Evolutionary conservation across 1,140 invertebrate genomes (phyloP).

Genomic region (Lethocerus indicus): DNA sequence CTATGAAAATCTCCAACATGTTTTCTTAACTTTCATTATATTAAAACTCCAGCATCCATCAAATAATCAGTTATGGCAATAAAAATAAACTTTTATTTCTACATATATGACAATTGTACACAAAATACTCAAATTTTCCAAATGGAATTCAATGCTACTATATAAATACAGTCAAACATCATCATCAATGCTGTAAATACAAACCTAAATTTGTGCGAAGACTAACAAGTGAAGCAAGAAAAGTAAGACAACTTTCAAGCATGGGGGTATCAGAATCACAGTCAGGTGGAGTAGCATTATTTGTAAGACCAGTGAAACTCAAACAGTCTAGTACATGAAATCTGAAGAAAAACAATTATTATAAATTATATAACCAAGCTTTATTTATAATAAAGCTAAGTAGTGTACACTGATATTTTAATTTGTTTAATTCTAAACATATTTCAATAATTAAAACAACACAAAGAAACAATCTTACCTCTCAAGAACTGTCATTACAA

Average conservation of each 20-base stretch:
- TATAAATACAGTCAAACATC: too few species aligned
- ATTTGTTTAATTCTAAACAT: neutral
- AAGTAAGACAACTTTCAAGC: conserved; percentile 83
- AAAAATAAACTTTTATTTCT: too few species aligned
- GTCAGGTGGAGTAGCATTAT: conserved; percentile 28
- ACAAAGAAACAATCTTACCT: conserved; percentile 38
- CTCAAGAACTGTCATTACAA: conserved; percentile 73
- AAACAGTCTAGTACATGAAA: conserved; percentile 75
- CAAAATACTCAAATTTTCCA: too few species aligned
- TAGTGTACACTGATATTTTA: neutral
- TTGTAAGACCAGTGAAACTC: conserved; percentile 48
- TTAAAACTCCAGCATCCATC: too few species aligned
- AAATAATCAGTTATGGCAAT: too few species aligned
- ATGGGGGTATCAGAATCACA: conserved; percentile 70
- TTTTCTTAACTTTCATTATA: too few species aligned
- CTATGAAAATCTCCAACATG: too few species aligned
- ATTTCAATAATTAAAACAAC: neutral
- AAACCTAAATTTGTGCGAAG: conserved; percentile 79
- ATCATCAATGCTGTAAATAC: conserved; percentile 14
- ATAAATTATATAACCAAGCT: neutral
- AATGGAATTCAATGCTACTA: too few species aligned
- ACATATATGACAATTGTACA: too few species aligned
- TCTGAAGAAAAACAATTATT: conserved; percentile 25
- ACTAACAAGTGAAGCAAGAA: conserved; percentile 75
- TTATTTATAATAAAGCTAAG: conserved; percentile 5